Evolutionary conservation across 2,113 vertebrate genomes (phyloP), one percentile per base, ranked within the genome.

Genomic region (Theristicus caerulescens): DNA sequence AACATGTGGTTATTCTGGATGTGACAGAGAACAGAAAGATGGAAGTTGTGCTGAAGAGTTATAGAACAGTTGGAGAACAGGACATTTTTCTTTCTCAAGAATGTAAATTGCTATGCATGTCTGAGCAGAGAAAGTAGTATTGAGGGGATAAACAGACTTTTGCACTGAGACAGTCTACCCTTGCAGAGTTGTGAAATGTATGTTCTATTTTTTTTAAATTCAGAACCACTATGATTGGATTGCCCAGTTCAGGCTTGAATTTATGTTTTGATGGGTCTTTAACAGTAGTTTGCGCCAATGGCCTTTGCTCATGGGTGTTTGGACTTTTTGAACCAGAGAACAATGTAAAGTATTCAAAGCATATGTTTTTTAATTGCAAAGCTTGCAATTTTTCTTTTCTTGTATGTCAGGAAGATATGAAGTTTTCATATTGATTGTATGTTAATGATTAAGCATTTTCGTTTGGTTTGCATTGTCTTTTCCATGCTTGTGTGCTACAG

Each of bases 401-500:
- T 78, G 5, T 73, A 32, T 32, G 64, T 78, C 29, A 92, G 59
- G 13, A 91, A 69, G 92, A 64, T 40, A 8, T 29, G 40, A 40
- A n/a, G 5, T n/a, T 72, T 87, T 79, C 44, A 12, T 70, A 31
- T 16, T 65, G 16, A 38, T 61, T 49, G 1, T 24, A 26, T 74
- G 18, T 55, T 82, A 72, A 82, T 70, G 72, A 76, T 62, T 26
- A 79, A 61, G 13, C 7, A 2, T 64, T 81, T 81, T 77, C 79
- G 3, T 88, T 87, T 79, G 27, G 11, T 84, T 94, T 94, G 40
- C 22, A 24, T 72, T 89, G 18, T 82, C 64, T 72, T 62, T 97
- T 71, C 36, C 78, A 40, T 36, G 29, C 12, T 81, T 61, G 2
- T 87, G 40, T 93, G 42, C 97, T 95, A 77, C 96, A 99, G 99